phyloP scores from a whole-genome alignment of 1,140 invertebrate genomes.

The Megalopta genalis region DNA sequence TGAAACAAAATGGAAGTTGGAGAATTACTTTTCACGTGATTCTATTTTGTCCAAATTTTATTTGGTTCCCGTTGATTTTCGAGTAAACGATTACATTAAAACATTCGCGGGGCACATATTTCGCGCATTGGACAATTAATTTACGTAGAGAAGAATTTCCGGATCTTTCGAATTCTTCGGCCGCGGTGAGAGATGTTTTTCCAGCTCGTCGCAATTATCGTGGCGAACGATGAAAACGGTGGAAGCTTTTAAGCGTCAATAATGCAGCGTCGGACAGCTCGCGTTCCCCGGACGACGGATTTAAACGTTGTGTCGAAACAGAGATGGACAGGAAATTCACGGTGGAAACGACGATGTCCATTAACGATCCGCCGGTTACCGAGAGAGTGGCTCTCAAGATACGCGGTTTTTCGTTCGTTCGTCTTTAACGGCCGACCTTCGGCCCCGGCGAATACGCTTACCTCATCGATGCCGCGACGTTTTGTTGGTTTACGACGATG shows the following conservation, averaged over 20 bases:
- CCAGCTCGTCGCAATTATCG: neutral
- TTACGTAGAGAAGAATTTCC: no score
- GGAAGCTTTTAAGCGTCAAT: neutral
- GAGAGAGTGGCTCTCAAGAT: slow-evolving; percentile 26
- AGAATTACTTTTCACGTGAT: no score
- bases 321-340: neutral
- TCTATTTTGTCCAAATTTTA: no score
- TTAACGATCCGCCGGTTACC: neutral
- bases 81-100: no score
- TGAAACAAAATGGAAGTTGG: no score
- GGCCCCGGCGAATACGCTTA: neutral
- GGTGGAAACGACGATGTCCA: neutral
- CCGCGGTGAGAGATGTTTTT: no score
- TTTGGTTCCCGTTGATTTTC: no score
- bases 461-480: neutral
- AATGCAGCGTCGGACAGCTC: neutral
- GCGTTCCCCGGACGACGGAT: neutral
- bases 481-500: slow-evolving; percentile 15
- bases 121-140: no score
- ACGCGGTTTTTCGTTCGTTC: slow-evolving; percentile 5
- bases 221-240: neutral
- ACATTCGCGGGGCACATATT: no score
- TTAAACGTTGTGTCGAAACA: neutral
- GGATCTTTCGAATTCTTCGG: no score
- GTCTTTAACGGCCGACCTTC: neutral